Evolutionary conservation across 2,797 vertebrate species (phyloP).

Genomic region (Clarias laeviceps): DNA sequence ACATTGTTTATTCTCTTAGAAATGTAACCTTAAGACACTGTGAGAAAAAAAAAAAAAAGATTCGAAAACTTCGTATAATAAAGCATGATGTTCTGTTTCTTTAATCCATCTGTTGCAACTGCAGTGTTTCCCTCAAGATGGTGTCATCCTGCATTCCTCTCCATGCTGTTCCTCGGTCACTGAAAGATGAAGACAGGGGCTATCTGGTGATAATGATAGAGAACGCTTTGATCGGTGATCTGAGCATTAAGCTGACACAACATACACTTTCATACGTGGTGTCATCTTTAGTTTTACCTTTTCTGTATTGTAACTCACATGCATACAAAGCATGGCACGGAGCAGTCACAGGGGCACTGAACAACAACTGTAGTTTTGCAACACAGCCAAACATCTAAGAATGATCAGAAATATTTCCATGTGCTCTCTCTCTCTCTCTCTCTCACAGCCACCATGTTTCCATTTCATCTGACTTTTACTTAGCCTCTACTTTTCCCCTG

Average conservation of each 20-base stretch:
- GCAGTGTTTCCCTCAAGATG: conserved; percentile 1
- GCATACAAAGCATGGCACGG: conserved; percentile 58
- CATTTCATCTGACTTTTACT: conserved; percentile 78
- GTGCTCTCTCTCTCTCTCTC: conserved; percentile 52
- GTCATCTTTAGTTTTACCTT: conserved; percentile 60
- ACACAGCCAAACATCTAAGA: conserved; percentile 65
- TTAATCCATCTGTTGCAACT: conserved; percentile 26
- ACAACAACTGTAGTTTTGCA: conserved; percentile 57
- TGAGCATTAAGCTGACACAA: conserved; percentile 36
- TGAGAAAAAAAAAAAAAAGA: background rate
- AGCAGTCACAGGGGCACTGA: conserved; percentile 63
- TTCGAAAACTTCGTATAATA: conserved; percentile 2
- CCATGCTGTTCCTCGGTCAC: conserved; percentile 26
- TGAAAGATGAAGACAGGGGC: conserved; percentile 50
- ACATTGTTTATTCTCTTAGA: conserved; percentile 33
- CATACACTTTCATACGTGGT: conserved; percentile 28
- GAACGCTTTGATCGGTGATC: conserved; percentile 46
- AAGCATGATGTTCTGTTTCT: background rate
- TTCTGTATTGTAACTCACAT: conserved; percentile 64
- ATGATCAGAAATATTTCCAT: conserved; percentile 78
- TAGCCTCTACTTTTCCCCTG: conserved; percentile 74
- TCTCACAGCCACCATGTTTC: conserved; percentile 61
- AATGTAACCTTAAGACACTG: conserved; percentile 39
- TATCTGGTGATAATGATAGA: conserved; percentile 54
- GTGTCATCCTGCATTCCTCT: conserved; percentile 21